These are phyloP conservation scores for Panzeria rudis DNA, from an alignment of 2,888 invertebrate genomes.

Conservation along the genomic window DNA sequence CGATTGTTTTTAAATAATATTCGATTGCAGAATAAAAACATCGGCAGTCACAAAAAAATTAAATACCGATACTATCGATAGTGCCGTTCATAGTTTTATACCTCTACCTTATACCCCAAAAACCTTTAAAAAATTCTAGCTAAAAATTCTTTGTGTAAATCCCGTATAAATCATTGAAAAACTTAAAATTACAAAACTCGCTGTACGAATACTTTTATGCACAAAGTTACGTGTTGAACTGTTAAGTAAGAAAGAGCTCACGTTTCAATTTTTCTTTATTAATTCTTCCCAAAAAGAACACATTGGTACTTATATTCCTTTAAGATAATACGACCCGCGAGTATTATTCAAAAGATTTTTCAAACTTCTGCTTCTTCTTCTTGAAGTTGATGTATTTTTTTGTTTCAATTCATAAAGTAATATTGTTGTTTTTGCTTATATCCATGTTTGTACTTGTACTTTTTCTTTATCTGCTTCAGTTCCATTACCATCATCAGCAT, in stretches of 20 bases:
- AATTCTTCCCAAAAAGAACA: not conserved
- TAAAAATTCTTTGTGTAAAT: no score
- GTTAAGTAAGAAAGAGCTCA: not conserved
- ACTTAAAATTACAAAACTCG: not conserved
- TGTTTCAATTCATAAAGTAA: not conserved
- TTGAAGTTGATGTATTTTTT: not conserved
- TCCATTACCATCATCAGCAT: constrained; percentile 26
- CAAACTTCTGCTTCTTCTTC: constrained; percentile 25
- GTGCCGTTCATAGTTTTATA: no score
- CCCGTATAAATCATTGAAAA: no score
- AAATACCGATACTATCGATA: no score
- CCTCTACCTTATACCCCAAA: no score
- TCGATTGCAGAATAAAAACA: no score
- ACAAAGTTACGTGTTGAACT: not conserved
- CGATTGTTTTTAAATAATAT: no score
- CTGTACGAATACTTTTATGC: not conserved
- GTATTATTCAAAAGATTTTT: constrained; percentile 53
- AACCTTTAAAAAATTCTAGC: no score
- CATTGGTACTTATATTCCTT: not conserved
- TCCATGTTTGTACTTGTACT: not conserved
- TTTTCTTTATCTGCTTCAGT: not conserved
- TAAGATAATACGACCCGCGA: constrained; percentile 58
- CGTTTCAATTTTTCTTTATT: not conserved
- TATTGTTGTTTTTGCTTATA: constrained; percentile 6
- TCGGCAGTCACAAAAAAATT: no score